Conservation (phyloP, 2,113 vertebrate genomes). For the Onychostoma macrolepis region DNA sequence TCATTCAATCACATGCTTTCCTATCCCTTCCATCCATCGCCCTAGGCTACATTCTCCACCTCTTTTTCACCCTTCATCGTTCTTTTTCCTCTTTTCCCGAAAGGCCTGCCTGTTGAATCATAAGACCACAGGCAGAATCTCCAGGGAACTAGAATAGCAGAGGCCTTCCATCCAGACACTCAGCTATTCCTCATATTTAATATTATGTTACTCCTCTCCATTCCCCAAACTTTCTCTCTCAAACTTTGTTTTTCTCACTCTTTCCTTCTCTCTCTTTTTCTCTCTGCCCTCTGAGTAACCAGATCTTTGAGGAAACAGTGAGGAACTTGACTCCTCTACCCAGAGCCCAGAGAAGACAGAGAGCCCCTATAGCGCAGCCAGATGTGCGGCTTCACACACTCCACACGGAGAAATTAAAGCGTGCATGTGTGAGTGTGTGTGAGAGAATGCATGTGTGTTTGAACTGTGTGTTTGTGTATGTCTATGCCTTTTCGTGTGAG, state of each 20-base stretch:
- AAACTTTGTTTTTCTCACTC: slow-evolving; percentile 59
- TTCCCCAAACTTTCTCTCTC: slow-evolving; percentile 48
- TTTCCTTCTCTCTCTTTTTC: slow-evolving; percentile 66
- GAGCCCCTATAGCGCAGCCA: slow-evolving; percentile 97
- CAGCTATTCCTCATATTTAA: slow-evolving; percentile 65
- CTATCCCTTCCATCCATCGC: slow-evolving; percentile 21
- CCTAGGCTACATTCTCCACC: slow-evolving; percentile 22
- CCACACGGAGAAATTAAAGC: slow-evolving; percentile 83
- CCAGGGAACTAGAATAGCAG: slow-evolving; percentile 24
- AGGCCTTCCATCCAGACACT: slow-evolving; percentile 76
- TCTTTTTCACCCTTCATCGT: neutral
- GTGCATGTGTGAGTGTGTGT: slow-evolving; percentile 22
- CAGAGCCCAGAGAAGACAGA: slow-evolving; percentile 88
- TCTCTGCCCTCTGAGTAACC: slow-evolving; percentile 87
- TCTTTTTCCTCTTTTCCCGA: slow-evolving; percentile 23
- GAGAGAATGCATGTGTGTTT: slow-evolving; percentile 7
- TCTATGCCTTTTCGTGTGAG: neutral
- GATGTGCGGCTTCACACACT: slow-evolving; percentile 89
- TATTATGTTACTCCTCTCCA: slow-evolving; percentile 67
- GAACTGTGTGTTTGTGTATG: slow-evolving; percentile 8
- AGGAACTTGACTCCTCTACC: slow-evolving; percentile 84
- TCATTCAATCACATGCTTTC: slow-evolving; percentile 47
- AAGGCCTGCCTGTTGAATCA: slow-evolving; percentile 35
- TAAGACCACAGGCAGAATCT: slow-evolving; percentile 8
- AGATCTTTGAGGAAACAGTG: slow-evolving; percentile 90